A percentile compares a stretch with the other conserved stretches of the same genome.
These are phyloP conservation scores for Oncorhynchus masou DNA, from an alignment of 2,113 vertebrate species.

Conservation along the genomic window DNA sequence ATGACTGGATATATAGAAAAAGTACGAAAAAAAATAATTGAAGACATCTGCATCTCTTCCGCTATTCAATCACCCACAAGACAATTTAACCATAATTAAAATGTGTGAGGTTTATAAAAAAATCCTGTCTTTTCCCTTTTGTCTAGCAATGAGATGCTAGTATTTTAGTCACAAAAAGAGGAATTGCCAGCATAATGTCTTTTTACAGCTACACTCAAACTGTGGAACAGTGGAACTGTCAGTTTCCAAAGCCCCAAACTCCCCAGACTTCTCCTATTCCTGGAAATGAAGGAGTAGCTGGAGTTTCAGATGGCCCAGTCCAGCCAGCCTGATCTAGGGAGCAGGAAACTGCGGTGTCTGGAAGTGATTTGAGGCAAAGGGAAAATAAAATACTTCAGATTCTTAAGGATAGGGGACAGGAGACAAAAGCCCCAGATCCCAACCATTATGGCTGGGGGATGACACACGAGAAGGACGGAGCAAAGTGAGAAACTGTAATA, in stretches of 20 bases:
- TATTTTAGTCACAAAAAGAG: constrained; percentile 39
- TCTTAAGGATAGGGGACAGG: constrained; percentile 61
- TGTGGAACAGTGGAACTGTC: background rate
- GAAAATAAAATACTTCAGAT: constrained; percentile 77
- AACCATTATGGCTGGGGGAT: constrained; percentile 18
- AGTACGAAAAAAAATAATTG: constrained; percentile 35
- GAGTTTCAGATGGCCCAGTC: constrained; percentile 37
- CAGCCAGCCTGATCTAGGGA: constrained; percentile 15
- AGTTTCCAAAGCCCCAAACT: constrained; percentile 27
- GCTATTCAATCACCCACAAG: constrained; percentile 41
- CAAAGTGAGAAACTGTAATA: constrained; percentile 2
- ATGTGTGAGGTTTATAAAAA: constrained; percentile 43
- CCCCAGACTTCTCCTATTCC: constrained; percentile 42
- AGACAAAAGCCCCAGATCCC: constrained; percentile 54
- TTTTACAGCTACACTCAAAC: constrained; percentile 25
- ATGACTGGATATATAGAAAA: constrained; percentile 30
- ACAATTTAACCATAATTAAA: constrained; percentile 46
- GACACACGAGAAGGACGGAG: constrained; percentile 19
- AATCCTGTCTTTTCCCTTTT: constrained; percentile 24
- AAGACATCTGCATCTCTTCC: constrained; percentile 46
- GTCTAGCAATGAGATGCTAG: constrained; percentile 20
- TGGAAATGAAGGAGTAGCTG: constrained; percentile 39
- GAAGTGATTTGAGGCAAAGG: constrained; percentile 75
- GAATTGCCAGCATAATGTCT: constrained; percentile 31
- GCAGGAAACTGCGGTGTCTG: constrained; percentile 74